Evolutionary conservation across 2,888 invertebrate genomes (phyloP), one percentile per base, ranked within the genome.

Genomic region (Auanema freiburgensis): DNA sequence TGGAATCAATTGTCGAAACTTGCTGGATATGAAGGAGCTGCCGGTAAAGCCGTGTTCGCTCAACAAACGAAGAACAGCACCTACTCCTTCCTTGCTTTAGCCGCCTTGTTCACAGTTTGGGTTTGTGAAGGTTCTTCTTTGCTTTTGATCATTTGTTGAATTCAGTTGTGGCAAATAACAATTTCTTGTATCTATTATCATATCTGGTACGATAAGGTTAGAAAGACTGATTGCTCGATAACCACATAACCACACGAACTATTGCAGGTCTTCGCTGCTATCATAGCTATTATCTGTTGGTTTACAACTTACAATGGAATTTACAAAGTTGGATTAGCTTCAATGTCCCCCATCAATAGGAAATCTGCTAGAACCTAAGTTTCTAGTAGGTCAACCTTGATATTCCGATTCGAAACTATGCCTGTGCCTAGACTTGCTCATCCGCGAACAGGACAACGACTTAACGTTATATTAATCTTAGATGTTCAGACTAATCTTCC

Each of bases 121-220:
- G 77, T 71, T 46, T 14, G 58, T 55, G 33, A 18, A 33, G 16
- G 4, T 12, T 21, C 25, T 42, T 49, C 18, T 54, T 11, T 12
- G 1, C 21, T 25, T 10, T 16, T 2, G 25, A 11, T 23, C 40
- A 54, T 14, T 40, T 16, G 0, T 12, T 16, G 16, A 33, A 63
- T 77, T 49, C 61, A 77, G 85, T 86, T 98, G 86, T 88, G 93
- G 3, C 95, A 96, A 93, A 87, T 98, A 53, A 87, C 93, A 3
- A 90, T 91, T 43, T 96, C 97, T 1, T 90, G 93, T 84, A 84
- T 97, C 8, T 98, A 96, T 85, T 96, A 94, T 85, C 98, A 98
- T 85, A 91, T 91, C 56, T 92, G 96, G 91, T 89, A 93, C 25
- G 95, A 98, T 84, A 97, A 98, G 84, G 90, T 97, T 23, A 50